A percentile compares a stretch with the other conserved stretches of the same genome.
Conservation (phyloP, 2,113 vertebrate genomes). For the Indri indri region DNA sequence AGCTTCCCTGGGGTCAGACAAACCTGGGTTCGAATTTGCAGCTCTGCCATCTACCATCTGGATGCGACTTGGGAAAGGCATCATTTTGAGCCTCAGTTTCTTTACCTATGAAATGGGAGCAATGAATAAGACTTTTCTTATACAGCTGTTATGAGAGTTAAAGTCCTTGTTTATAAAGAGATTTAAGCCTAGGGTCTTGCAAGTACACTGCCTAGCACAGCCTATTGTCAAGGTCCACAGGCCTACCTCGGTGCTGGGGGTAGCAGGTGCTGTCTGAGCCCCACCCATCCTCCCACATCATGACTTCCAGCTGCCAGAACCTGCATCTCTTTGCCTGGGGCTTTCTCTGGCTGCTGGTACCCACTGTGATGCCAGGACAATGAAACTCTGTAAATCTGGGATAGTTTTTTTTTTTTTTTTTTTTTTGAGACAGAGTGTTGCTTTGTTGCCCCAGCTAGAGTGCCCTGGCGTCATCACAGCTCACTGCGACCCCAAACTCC, state of each 20-base stretch:
- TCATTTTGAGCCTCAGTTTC: not conserved
- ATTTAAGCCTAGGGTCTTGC: not conserved
- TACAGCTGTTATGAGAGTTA: not conserved
- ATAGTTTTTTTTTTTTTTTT: too few relatives aligned
- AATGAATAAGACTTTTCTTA: not conserved
- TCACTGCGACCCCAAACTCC: too few relatives aligned
- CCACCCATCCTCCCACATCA: accelerated
- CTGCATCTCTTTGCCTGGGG: not conserved
- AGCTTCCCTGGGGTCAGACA: not conserved
- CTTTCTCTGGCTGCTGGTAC: not conserved
- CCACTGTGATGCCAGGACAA: not conserved
- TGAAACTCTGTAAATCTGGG: not conserved
- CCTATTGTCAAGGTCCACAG: not conserved
- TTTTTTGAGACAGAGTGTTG: too few relatives aligned
- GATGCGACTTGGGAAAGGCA: not conserved
- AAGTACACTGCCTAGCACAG: too few relatives aligned
- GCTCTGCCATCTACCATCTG: not conserved
- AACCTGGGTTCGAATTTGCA: not conserved
- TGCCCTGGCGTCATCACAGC: too few relatives aligned
- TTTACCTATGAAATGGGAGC: not conserved
- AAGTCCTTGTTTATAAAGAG: not conserved
- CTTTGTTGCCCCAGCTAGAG: too few relatives aligned
- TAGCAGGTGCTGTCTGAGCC: not conserved
- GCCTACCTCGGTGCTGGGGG: not conserved
- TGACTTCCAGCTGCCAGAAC: too few relatives aligned